Conservation (phyloP, 2,888 invertebrate genomes). For the Selenia dentaria region DNA sequence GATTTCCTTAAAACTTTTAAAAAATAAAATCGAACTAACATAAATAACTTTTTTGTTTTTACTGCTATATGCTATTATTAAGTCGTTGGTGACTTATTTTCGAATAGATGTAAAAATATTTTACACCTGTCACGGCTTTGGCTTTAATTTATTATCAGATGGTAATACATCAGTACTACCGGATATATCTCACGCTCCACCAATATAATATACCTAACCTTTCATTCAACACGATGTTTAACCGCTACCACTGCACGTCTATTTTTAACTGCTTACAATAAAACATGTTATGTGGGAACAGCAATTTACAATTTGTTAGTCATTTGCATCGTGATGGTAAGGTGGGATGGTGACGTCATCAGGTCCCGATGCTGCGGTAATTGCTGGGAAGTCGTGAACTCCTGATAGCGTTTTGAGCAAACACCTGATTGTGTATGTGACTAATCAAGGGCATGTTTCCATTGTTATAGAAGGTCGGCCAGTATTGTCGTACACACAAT, state of each 20-base stretch:
- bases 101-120: too few species aligned
- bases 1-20: too few species aligned
- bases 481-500: too few species aligned
- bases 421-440: slow-evolving; percentile 65
- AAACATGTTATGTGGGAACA: slow-evolving; percentile 27
- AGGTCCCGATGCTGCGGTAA: slow-evolving; percentile 55
- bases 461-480: slow-evolving; percentile 26
- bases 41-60: too few species aligned
- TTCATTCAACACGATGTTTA: slow-evolving; percentile 34
- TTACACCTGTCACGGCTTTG: too few species aligned
- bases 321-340: slow-evolving; percentile 61
- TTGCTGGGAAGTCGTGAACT: slow-evolving; percentile 64
- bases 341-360: slow-evolving; percentile 53
- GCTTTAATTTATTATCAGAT: too few species aligned
- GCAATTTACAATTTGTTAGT: slow-evolving; percentile 42
- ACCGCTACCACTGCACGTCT: slow-evolving; percentile 27
- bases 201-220: slow-evolving; percentile 20
- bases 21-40: too few species aligned
- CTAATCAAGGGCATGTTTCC: slow-evolving; percentile 64
- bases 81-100: too few species aligned
- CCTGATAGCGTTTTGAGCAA: slow-evolving; percentile 65
- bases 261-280: slow-evolving; percentile 34
- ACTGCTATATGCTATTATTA: too few species aligned
- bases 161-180: neutral
- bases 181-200: slow-evolving; percentile 12